Percentiles rank a stretch among this genome's conserved stretches.
Conservation (phyloP, 2,113 vertebrate genomes). For the Rhinopomastus cyanomelas region DNA sequence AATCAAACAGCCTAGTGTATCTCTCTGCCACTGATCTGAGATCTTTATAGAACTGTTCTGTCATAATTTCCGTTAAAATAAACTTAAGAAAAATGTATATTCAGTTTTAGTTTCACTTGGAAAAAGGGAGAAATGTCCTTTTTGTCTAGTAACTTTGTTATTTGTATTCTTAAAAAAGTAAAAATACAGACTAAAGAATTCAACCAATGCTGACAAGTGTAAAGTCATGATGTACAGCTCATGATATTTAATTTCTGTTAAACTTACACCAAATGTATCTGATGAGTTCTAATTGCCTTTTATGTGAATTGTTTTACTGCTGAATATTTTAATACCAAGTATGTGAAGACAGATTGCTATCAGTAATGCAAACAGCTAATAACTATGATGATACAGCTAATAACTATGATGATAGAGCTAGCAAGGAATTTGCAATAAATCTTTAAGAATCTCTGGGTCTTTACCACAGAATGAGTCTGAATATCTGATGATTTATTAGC, state of each 20-base stretch:
- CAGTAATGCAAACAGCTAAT: not conserved
- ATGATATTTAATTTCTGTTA: too few relatives aligned
- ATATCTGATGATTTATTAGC: not conserved
- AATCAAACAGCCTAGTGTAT: conserved; percentile 27
- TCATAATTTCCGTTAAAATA: conserved; percentile 26
- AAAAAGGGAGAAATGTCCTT: not conserved
- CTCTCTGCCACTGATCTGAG: not conserved
- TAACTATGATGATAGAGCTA: not conserved
- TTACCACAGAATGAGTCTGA: not conserved
- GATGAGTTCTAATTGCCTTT: not conserved
- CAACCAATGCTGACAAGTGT: not conserved
- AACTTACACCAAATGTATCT: not conserved
- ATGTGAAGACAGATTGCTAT: not conserved
- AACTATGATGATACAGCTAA: not conserved
- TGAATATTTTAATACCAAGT: not conserved
- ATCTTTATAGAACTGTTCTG: not conserved
- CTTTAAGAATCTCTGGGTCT: not conserved
- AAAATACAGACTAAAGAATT: not conserved
- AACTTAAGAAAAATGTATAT: not conserved
- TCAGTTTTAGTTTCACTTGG: conserved; percentile 31
- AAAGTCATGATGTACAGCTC: not conserved
- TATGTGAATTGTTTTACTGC: not conserved
- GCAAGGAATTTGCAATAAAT: not conserved
- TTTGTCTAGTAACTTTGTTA: not conserved
- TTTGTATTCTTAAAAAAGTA: conserved; percentile 18